Evolutionary conservation across 2,797 vertebrate genomes (phyloP), one percentile per base, ranked within the genome.

Genomic region (Chiloscyllium punctatum): DNA sequence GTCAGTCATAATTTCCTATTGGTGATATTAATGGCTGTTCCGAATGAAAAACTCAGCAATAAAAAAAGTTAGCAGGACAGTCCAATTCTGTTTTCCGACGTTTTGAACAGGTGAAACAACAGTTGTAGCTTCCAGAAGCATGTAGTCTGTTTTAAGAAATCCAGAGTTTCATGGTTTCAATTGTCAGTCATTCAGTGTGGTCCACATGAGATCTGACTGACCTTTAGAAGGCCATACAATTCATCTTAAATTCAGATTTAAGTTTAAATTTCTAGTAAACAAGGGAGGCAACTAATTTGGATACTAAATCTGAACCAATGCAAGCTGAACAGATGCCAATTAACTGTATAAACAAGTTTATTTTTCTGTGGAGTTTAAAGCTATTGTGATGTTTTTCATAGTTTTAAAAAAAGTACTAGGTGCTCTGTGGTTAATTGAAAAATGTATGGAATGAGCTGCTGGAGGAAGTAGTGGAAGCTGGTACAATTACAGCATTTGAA

Each of bases 251-350:
- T 68, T 68, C 90, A 68, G 62, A 69, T 37, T 92, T 69, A 92
- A 42, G 37, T 91, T 68, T 91, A 37, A 94, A 77, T 18, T 33
- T 33, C 37, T 95, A 42, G 72, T 77, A 95, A 95, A 95, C 94
- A 72, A 95, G 94, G 94, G 68, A 95, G 94, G 42, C 15, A 77
- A 95, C 90, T 92, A 68, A 92, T 69, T 42, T 77, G 51, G 69
- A 77, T n/a, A 53, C 94, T 74, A 77, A 95, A n/a, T 53, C 53
- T 95, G 94, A 71, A 95, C 71, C 30, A 77, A 74, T 42, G 48
- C n/a, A 51, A 42, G 91, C 8, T 72, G 42, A 94, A 33, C 72
- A 21, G 37, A 51, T 94, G 62, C 68, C 68, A 62, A 48, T 94
- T 48, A 94, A 94, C 92, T 62, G 21, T 94, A n/a, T 71, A 69